Conservation (phyloP, 2,888 invertebrate species). For the Acrobasis suavella region DNA sequence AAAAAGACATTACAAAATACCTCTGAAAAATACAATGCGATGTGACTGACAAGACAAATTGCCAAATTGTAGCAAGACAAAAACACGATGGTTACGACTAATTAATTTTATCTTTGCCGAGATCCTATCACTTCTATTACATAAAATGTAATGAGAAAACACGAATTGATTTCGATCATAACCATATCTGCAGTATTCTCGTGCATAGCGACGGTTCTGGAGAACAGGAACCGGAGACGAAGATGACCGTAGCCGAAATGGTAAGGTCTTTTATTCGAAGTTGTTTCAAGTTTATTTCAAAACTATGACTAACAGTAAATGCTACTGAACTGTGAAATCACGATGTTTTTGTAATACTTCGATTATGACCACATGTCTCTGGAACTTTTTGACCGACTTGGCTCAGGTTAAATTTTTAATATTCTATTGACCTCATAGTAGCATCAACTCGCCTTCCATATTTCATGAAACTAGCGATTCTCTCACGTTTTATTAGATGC, state of each 20-base stretch:
- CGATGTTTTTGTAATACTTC: too few species aligned
- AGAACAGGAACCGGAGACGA: constrained; percentile 40
- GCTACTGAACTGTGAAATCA: too few species aligned
- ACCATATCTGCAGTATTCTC: constrained; percentile 54
- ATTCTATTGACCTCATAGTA: too few species aligned
- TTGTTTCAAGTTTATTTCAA: too few species aligned
- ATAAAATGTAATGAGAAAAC: constrained; percentile 56
- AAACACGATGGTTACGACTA: neutral
- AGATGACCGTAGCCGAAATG: constrained; percentile 40
- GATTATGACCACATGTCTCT: too few species aligned
- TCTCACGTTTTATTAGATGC: too few species aligned
- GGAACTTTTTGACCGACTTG: too few species aligned
- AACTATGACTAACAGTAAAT: too few species aligned
- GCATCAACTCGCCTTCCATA: too few species aligned
- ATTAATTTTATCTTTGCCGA: neutral
- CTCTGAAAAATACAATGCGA: neutral
- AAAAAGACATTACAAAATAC: too few species aligned
- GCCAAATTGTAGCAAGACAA: neutral
- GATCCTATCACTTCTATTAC: constrained; percentile 18
- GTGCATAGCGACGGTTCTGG: constrained; percentile 52
- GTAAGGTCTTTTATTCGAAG: constrained; percentile 33
- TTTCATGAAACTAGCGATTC: too few species aligned
- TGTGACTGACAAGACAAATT: neutral
- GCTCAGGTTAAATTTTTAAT: too few species aligned
- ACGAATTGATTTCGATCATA: constrained; percentile 50